Conservation (phyloP, 2,113 vertebrate genomes). For the Thinocorus orbignyianus region DNA sequence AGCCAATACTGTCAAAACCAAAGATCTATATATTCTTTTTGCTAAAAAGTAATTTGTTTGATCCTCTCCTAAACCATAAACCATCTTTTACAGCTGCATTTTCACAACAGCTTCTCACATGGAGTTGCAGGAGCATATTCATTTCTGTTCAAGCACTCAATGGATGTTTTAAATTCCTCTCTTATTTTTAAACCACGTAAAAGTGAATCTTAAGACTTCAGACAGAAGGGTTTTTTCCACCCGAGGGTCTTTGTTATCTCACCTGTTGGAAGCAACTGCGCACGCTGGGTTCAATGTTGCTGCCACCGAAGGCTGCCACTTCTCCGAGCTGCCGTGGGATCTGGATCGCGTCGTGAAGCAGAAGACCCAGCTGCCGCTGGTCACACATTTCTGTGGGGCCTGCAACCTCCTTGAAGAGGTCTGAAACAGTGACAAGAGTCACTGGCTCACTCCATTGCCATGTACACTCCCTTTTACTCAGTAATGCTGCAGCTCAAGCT, state of each 20-base stretch:
- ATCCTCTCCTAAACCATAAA: constrained; percentile 6
- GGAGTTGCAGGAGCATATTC: background rate
- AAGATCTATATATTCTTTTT: constrained; percentile 29
- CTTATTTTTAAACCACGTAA: background rate
- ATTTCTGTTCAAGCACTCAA: background rate
- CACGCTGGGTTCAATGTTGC: constrained; percentile 97
- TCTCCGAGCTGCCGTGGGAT: constrained; percentile 94
- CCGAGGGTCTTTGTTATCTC: background rate
- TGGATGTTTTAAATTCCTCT: background rate
- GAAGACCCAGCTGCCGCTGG: constrained; percentile 91
- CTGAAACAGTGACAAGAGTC: constrained; percentile 61
- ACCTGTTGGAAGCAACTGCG: constrained; percentile 97
- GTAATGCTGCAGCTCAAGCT: background rate
- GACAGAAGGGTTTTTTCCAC: background rate
- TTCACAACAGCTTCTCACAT: background rate
- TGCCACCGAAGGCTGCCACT: constrained; percentile 95
- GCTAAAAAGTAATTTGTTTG: background rate
- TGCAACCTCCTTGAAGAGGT: constrained; percentile 91
- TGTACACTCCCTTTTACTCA: background rate
- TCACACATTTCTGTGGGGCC: constrained; percentile 90
- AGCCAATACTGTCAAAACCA: background rate
- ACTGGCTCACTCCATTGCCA: background rate
- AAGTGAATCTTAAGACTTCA: background rate
- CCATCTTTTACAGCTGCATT: background rate
- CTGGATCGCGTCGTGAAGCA: constrained; percentile 95